Conservation (phyloP, 2,888 invertebrate species). For the Drosophila rellima region DNA sequence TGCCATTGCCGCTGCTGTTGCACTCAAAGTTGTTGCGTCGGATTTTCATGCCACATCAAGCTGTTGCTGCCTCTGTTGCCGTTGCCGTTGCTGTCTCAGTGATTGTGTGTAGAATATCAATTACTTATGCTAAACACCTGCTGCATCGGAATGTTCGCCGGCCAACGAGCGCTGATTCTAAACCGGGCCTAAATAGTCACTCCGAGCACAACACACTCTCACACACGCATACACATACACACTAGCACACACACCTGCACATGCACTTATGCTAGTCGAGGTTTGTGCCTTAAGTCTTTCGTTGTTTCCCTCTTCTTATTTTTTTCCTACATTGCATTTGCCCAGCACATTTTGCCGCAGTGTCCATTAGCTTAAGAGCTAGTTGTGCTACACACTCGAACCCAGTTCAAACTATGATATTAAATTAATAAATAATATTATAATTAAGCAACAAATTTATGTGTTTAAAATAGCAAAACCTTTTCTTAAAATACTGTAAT, state of each 20-base stretch:
- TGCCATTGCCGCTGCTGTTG: constrained; percentile 36
- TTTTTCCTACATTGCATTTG: constrained; percentile 10
- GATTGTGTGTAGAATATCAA: constrained; percentile 85
- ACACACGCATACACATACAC: constrained; percentile 9
- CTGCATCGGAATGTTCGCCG: constrained; percentile 84
- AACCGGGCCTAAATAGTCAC: constrained; percentile 75
- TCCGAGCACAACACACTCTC: constrained; percentile 9
- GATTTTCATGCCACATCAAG: constrained; percentile 57
- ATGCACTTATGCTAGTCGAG: constrained; percentile 33
- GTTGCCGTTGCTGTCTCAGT: constrained; percentile 46
- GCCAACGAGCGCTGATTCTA: constrained; percentile 67
- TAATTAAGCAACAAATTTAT: too few species aligned
- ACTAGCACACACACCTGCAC: constrained; percentile 4
- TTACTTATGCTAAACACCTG: constrained; percentile 86
- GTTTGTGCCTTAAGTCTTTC: constrained; percentile 80
- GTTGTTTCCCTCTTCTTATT: constrained; percentile 40
- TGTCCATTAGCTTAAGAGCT: constrained; percentile 19
- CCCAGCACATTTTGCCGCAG: constrained; percentile 20
- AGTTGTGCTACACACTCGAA: too few species aligned
- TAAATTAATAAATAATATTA: too few species aligned
- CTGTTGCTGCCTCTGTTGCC: constrained; percentile 22
- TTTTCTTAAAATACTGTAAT: too few species aligned
- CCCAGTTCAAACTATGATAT: too few species aligned
- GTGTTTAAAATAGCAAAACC: too few species aligned
- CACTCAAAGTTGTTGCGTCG: constrained; percentile 42